Conservation (phyloP, 2,113 vertebrate species). For the Pleuronectes platessa region DNA sequence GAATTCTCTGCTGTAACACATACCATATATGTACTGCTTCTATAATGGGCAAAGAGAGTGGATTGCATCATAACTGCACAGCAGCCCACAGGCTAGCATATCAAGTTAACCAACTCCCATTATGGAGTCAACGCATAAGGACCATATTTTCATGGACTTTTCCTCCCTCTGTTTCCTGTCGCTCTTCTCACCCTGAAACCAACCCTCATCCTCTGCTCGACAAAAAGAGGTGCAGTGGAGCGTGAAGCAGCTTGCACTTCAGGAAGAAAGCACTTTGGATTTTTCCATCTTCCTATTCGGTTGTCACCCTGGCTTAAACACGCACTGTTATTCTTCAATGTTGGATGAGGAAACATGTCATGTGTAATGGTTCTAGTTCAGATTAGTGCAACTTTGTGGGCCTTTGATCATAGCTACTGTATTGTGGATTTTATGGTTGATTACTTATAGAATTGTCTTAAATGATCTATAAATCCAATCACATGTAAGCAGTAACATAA, state of each 20-base stretch:
- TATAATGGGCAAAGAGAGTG: not conserved
- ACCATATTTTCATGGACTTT: not conserved
- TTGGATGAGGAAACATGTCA: conserved; percentile 24
- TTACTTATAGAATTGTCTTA: too few relatives aligned
- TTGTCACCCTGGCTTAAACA: conserved; percentile 31
- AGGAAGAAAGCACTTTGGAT: conserved; percentile 29
- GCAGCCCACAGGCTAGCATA: not conserved
- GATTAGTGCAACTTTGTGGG: not conserved
- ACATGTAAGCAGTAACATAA: too few relatives aligned
- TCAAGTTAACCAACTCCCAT: not conserved
- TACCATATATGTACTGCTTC: not conserved
- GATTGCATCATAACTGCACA: not conserved
- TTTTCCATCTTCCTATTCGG: conserved; percentile 44
- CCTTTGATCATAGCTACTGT: not conserved
- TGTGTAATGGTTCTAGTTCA: not conserved
- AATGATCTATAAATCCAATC: too few relatives aligned
- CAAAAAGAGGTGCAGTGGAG: not conserved
- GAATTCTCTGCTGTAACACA: not conserved
- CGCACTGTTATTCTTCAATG: conserved; percentile 11
- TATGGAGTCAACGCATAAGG: not conserved
- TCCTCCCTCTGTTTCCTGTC: not conserved
- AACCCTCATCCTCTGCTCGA: not conserved
- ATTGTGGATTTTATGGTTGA: not conserved
- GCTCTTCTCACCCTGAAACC: not conserved
- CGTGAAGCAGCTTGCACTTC: conserved; percentile 15